Evolutionary conservation across 1,140 invertebrate genomes (phyloP), one percentile per base, ranked within the genome.

Genomic region (Gryllus bimaculatus): DNA sequence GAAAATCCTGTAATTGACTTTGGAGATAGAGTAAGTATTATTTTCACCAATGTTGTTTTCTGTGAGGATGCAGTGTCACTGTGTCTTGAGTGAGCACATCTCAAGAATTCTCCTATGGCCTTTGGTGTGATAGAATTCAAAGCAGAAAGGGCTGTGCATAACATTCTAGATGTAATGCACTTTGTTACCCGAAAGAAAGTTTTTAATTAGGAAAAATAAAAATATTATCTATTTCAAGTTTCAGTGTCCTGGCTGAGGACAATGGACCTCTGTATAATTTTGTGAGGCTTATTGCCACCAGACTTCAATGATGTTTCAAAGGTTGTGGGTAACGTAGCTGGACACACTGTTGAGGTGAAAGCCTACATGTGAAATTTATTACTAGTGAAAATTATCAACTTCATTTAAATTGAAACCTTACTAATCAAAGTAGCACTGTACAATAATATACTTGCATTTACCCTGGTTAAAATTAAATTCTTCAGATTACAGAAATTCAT

Each of bases 401-500:
- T 66, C 54, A 13, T 66, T 66, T 66, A 66, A 66, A 66, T 66
- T 10, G 18, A 18, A 66, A 13, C 18, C 54, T 18, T 66, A 66
- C 54, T 66, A 13, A 66, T 18, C 54, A 66, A 66, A 66, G 54
- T 66, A 66, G 54, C 54, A 66, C 54, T 66, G 54, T 66, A 66
- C 54, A 66, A 18, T 66, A 13, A 66, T 66, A 66, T 66, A 66
- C 54, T 13, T 66, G 54, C 54, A 66, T 66, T 13, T 66, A 66
- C 54, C 54, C 54, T 66, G 54, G 54, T 66, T 66, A 66, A 66
- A 66, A 13, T 13, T 66, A 66, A 66, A 66, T 66, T 66, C 54
- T 66, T 66, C 54, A 66, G 54, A 66, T 66, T 66, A 66, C 54
- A 66, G 54, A 66, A 66, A 66, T 66, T 66, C 54, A 66, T 66